Evolutionary conservation across 2,797 vertebrate species (phyloP).

Genomic region (Acanthornis magna): DNA sequence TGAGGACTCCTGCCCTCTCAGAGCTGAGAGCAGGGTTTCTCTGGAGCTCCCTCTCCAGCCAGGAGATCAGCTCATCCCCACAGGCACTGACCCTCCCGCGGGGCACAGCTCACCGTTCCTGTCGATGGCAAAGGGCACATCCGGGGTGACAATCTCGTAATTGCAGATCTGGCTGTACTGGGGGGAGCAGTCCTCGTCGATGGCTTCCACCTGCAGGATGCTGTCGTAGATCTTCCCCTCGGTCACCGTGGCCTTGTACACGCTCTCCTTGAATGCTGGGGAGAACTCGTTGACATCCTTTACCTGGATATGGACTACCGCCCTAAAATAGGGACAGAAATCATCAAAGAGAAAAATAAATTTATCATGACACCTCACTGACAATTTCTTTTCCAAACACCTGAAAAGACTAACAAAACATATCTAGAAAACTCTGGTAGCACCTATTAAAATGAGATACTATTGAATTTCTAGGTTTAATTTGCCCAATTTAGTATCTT

Average conservation of each 20-base stretch:
- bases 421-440: background rate
- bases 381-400: background rate
- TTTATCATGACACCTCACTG: background rate
- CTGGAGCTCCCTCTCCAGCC: background rate
- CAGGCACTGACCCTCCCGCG: background rate
- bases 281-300: constrained; percentile 96
- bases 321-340: constrained; percentile 74
- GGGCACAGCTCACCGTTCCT: constrained; percentile 86
- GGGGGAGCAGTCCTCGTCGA: constrained; percentile 92
- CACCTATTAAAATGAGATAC: background rate
- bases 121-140: constrained; percentile 92
- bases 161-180: constrained; percentile 98
- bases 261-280: constrained; percentile 87
- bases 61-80: background rate
- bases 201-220: constrained; percentile 93
- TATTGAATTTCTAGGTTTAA: background rate
- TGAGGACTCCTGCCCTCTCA: background rate
- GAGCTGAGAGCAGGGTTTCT: background rate
- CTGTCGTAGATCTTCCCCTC: constrained; percentile 96
- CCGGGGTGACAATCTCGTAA: constrained; percentile 88
- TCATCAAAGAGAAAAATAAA: background rate
- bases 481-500: background rate
- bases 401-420: background rate
- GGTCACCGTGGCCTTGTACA: constrained; percentile 85
- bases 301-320: constrained; percentile 95